Evolutionary conservation across 2,797 vertebrate genomes (phyloP).

Genomic region (Lagodon rhomboides): DNA sequence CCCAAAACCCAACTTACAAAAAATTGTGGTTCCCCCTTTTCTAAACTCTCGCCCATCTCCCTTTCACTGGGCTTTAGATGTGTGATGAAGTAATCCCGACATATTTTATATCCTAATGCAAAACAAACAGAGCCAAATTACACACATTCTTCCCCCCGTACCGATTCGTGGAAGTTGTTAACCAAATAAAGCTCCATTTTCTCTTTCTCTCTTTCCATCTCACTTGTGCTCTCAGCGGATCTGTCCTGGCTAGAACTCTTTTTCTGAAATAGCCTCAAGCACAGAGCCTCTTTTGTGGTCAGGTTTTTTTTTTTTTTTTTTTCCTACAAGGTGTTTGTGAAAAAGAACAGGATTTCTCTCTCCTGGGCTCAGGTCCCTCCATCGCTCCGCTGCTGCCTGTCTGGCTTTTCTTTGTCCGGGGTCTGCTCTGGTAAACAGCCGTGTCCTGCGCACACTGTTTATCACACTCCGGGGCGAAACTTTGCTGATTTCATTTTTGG

Average conservation of each 20-base stretch:
- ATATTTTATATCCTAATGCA: constrained; percentile 79
- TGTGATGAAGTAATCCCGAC: constrained; percentile 75
- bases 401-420: constrained; percentile 47
- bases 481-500: constrained; percentile 58
- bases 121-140: constrained; percentile 77
- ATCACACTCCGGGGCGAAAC: constrained; percentile 60
- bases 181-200: constrained; percentile 71
- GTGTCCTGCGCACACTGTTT: constrained; percentile 67
- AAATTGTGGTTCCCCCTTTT: constrained; percentile 35
- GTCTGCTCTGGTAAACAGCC: constrained; percentile 73
- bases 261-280: constrained; percentile 72
- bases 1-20: constrained; percentile 48
- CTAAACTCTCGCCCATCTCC: constrained; percentile 56
- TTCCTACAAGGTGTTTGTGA: constrained; percentile 82
- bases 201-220: constrained; percentile 60
- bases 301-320: constrained; percentile 55
- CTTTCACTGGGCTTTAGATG: constrained; percentile 62
- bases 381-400: constrained; percentile 44
- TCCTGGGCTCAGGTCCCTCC: constrained; percentile 67
- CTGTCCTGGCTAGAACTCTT: constrained; percentile 80
- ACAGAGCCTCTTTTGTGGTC: constrained; percentile 84
- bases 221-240: constrained; percentile 72
- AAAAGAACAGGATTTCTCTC: constrained; percentile 77
- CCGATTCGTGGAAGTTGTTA: constrained; percentile 74
- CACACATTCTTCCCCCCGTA: constrained; percentile 66